Conservation (phyloP, 2,888 invertebrate species). For the Euplexia lucipara region DNA sequence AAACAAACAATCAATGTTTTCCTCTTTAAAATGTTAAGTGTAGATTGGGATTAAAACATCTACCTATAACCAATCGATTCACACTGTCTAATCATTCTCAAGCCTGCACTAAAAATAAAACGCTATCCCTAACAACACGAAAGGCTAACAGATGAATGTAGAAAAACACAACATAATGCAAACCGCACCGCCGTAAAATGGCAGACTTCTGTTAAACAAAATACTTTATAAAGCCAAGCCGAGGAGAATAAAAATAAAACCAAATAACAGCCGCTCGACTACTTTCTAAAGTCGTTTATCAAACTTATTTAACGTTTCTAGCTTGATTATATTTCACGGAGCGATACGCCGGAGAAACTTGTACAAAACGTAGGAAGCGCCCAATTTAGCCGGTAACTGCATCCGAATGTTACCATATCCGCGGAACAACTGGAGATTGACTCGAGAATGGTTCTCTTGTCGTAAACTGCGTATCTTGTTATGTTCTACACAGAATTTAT, state of each 20-base stretch:
- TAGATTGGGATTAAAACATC: too few relatives aligned
- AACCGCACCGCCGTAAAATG: slow-evolving; percentile 44
- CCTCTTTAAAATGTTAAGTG: too few relatives aligned
- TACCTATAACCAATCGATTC: background rate
- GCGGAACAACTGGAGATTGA: slow-evolving; percentile 88
- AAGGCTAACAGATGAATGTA: slow-evolving; percentile 22
- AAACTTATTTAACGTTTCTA: slow-evolving; percentile 74
- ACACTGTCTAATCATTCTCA: background rate
- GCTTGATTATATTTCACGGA: slow-evolving; percentile 68
- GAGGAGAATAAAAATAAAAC: slow-evolving; percentile 64
- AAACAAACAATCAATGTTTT: too few relatives aligned
- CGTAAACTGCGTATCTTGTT: slow-evolving; percentile 86
- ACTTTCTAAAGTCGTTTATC: slow-evolving; percentile 67
- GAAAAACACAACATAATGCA: slow-evolving; percentile 39
- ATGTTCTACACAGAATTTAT: slow-evolving; percentile 79
- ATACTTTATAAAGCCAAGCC: slow-evolving; percentile 56
- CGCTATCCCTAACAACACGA: background rate
- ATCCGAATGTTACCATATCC: slow-evolving; percentile 87
- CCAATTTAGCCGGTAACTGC: slow-evolving; percentile 88
- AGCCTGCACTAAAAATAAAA: background rate
- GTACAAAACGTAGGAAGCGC: slow-evolving; percentile 79
- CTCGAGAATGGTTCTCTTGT: slow-evolving; percentile 80
- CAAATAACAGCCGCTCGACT: slow-evolving; percentile 59
- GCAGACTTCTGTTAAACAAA: slow-evolving; percentile 52
- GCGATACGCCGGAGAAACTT: slow-evolving; percentile 70